Evolutionary conservation across 2,888 invertebrate species (phyloP).

Genomic region (Chironomus tentans): DNA sequence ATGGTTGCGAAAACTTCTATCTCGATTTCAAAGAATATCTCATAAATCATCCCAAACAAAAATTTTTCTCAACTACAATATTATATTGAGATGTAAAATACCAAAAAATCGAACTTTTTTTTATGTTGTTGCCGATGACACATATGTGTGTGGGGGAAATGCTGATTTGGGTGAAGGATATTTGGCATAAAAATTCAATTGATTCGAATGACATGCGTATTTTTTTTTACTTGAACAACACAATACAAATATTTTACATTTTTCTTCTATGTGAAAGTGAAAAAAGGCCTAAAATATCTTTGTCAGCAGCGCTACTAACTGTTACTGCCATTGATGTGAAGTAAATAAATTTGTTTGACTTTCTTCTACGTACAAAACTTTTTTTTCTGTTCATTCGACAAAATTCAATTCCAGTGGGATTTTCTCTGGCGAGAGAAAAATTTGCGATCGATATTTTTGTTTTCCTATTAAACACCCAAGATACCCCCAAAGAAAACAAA

Average conservation of each 20-base stretch:
- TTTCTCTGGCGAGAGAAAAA: not conserved
- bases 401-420: not conserved
- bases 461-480: not conserved
- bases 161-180: constrained; percentile 17
- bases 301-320: not conserved
- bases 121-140: constrained; percentile 20
- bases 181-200: constrained; percentile 26
- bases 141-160: not conserved
- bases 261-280: not conserved
- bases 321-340: not conserved
- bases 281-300: not conserved
- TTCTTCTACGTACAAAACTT: not conserved
- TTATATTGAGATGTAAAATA: constrained; percentile 3
- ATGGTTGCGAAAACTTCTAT: not conserved
- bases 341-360: constrained; percentile 7
- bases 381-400: not conserved
- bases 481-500: not conserved
- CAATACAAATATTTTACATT: not conserved
- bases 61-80: not conserved
- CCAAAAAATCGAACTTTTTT: not conserved
- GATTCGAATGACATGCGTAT: constrained; percentile 19
- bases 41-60: constrained; percentile 15
- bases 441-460: not conserved
- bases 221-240: not conserved
- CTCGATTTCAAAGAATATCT: not conserved